A percentile compares a stretch with the other conserved stretches of the same genome.
Evolutionary conservation across 1,140 invertebrate genomes (phyloP).

Genomic region (Atta cephalotes): DNA sequence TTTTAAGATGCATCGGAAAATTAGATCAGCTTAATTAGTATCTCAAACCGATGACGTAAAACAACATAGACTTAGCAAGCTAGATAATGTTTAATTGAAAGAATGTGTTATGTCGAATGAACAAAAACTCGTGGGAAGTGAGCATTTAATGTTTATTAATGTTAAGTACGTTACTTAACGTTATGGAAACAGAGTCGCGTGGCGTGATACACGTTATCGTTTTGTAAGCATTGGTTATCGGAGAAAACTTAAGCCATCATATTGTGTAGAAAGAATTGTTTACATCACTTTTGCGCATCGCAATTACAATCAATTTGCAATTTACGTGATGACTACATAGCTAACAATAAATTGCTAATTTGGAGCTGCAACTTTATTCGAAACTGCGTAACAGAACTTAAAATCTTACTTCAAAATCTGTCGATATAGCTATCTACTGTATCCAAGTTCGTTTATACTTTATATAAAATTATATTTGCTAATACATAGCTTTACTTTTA

Average conservation of each 20-base stretch:
- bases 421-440: not conserved
- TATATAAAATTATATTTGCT: not conserved
- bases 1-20: not conserved
- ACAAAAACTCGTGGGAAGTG: slow-evolving; percentile 18
- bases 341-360: not conserved
- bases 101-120: not conserved
- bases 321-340: not conserved
- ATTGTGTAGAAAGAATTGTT: not conserved
- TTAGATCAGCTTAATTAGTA: slow-evolving; percentile 1
- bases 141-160: slow-evolving; percentile 20
- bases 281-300: not conserved
- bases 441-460: not conserved
- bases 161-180: slow-evolving; percentile 6
- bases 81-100: slow-evolving; percentile 19
- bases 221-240: slow-evolving; percentile 56
- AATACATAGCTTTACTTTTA: not conserved
- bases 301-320: not conserved
- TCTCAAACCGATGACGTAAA: not conserved
- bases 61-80: not conserved
- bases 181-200: slow-evolving; percentile 23
- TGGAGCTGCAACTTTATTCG: not conserved
- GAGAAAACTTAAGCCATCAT: not conserved
- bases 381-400: not conserved
- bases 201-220: slow-evolving; percentile 46
- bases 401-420: not conserved